A percentile compares a stretch with the other conserved stretches of the same genome.
Evolutionary conservation across 2,888 invertebrate species (phyloP).

Genomic region (Drosophila birchii): DNA sequence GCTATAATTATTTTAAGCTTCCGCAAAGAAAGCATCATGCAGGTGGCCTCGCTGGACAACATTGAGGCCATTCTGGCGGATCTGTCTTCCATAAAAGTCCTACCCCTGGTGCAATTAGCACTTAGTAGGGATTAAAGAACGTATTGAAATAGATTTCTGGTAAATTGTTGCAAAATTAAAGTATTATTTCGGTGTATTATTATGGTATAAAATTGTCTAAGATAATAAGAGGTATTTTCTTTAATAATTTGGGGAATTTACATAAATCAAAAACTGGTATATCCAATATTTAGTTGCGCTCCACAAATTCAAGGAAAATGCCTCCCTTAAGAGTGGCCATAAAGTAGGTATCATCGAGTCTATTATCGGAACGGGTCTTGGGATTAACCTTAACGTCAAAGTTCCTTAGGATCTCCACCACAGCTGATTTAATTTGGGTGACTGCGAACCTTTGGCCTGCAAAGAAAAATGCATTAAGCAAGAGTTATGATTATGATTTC

Average conservation of each 20-base stretch:
- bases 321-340: slow-evolving; percentile 73
- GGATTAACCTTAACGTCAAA: slow-evolving; percentile 78
- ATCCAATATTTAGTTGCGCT: slow-evolving; percentile 10
- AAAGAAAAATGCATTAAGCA: fast-evolving
- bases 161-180: slow-evolving; percentile 17
- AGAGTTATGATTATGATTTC: too few relatives aligned
- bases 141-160: neutral
- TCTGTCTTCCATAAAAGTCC: slow-evolving; percentile 93
- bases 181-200: slow-evolving; percentile 8
- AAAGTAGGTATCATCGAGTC: slow-evolving; percentile 74
- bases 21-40: slow-evolving; percentile 93
- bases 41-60: slow-evolving; percentile 90
- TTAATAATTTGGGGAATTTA: neutral
- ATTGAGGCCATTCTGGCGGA: slow-evolving; percentile 95
- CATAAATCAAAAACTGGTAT: neutral
- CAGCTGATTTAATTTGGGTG: slow-evolving; percentile 64
- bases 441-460: slow-evolving; percentile 54
- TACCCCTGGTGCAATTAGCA: slow-evolving; percentile 93
- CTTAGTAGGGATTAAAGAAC: slow-evolving; percentile 87
- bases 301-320: slow-evolving; percentile 64
- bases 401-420: slow-evolving; percentile 77
- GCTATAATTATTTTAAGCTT: slow-evolving; percentile 94
- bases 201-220: neutral
- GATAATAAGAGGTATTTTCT: neutral
- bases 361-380: slow-evolving; percentile 76